phyloP scores from a whole-genome alignment of 2,888 invertebrate genomes.

The Agrotis puta region DNA sequence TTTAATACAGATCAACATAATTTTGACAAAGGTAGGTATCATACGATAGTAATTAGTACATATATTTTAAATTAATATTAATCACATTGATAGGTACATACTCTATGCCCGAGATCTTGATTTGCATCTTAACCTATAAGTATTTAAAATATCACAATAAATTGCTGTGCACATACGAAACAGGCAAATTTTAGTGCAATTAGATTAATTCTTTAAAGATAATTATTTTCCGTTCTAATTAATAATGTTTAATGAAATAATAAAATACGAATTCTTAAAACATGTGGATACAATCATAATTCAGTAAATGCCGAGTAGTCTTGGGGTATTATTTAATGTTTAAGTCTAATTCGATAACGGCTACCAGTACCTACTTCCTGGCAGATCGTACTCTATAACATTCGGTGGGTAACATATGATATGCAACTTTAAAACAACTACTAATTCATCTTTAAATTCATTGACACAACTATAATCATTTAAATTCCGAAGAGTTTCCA shows the following conservation, averaged over 20 bases:
- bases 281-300: constrained; percentile 41
- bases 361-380: constrained; percentile 6
- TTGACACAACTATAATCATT: constrained; percentile 60
- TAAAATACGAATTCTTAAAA: constrained; percentile 43
- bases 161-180: constrained; percentile 91
- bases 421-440: constrained; percentile 43
- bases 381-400: constrained; percentile 22
- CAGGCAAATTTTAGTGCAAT: constrained; percentile 91
- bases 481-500: not conserved
- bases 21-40: constrained; percentile 70
- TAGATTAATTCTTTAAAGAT: constrained; percentile 85
- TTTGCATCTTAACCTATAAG: constrained; percentile 88
- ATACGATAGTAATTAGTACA: constrained; percentile 70
- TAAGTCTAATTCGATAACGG: constrained; percentile 36
- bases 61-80: constrained; percentile 81
- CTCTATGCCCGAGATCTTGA: constrained; percentile 86
- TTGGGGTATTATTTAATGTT: constrained; percentile 47
- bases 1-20: constrained; percentile 80
- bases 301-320: constrained; percentile 68
- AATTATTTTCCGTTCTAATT: constrained; percentile 80
- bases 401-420: constrained; percentile 50
- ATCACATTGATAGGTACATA: constrained; percentile 88
- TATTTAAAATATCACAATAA: constrained; percentile 91
- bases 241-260: constrained; percentile 72
- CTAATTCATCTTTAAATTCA: constrained; percentile 63